A percentile compares a stretch with the other conserved stretches of the same genome.
phyloP scores from a whole-genome alignment of 2,888 invertebrate genomes.

The Melieria omissa region DNA sequence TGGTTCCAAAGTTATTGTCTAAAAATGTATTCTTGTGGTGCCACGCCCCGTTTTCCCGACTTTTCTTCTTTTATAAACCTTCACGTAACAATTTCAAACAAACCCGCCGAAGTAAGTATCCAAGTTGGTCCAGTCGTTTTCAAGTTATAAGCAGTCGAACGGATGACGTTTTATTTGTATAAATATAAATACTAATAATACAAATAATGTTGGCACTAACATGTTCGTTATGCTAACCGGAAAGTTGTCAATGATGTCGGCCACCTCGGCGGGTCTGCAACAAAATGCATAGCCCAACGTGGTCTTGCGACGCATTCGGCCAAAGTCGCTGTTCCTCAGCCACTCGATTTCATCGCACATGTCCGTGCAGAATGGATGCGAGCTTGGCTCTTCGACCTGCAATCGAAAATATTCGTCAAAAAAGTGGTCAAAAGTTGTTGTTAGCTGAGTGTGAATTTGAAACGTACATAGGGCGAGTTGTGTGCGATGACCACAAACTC shows the following conservation, averaged over 20 bases:
- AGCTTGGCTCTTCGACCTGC: not conserved
- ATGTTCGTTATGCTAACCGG: not conserved
- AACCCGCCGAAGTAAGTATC: too few relatives aligned
- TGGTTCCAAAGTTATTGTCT: too few relatives aligned
- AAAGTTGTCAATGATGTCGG: constrained; percentile 24
- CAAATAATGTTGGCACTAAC: too few relatives aligned
- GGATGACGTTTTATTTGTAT: too few relatives aligned
- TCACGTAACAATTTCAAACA: too few relatives aligned
- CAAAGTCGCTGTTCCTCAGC: constrained; percentile 28
- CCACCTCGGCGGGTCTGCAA: constrained; percentile 34
- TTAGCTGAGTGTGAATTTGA: not conserved
- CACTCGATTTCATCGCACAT: constrained; percentile 40
- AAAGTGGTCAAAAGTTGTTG: not conserved
- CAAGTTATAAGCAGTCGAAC: too few relatives aligned
- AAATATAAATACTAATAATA: too few relatives aligned
- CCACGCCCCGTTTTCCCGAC: too few relatives aligned
- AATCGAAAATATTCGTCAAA: not conserved
- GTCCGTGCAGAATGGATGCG: constrained; percentile 31
- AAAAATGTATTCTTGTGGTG: too few relatives aligned
- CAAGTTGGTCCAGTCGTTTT: too few relatives aligned
- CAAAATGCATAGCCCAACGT: constrained; percentile 41
- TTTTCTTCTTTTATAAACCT: too few relatives aligned
- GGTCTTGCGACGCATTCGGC: constrained; percentile 16
- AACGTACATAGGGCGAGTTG: constrained; percentile 41
- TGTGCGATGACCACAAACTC: constrained; percentile 41